Percentiles rank a stretch among this genome's conserved stretches.
Evolutionary conservation across 1,140 invertebrate genomes (phyloP).

Genomic region (Drosophila subobscura): DNA sequence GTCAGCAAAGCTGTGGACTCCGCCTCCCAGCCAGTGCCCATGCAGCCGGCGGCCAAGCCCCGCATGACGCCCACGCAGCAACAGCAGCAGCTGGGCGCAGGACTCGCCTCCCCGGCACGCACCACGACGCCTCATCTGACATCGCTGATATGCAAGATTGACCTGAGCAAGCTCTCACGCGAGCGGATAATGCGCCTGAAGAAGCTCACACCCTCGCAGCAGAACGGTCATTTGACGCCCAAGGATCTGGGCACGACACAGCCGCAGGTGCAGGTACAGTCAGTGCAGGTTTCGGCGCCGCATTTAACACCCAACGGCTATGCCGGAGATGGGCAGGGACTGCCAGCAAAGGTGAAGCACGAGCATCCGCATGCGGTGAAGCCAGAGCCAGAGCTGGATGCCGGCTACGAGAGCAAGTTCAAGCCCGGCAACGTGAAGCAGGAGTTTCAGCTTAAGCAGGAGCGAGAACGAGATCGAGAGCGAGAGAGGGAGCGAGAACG

Average conservation of each 20-base stretch:
- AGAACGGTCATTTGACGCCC: constrained; percentile 72
- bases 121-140: constrained; percentile 63
- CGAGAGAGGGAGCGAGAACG: constrained; percentile 31
- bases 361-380: constrained; percentile 72
- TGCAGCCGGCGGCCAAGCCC: constrained; percentile 31
- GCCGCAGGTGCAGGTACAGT: background rate
- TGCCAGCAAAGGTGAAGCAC: constrained; percentile 54
- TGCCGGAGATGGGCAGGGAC: constrained; percentile 10
- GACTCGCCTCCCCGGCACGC: constrained; percentile 59
- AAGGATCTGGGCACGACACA: constrained; percentile 56
- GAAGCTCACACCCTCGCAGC: constrained; percentile 48
- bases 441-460: constrained; percentile 65
- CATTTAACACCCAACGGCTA: constrained; percentile 28
- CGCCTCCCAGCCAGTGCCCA: constrained; percentile 8
- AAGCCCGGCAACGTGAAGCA: constrained; percentile 60
- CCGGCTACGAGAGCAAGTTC: constrained; percentile 62
- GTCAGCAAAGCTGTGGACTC: constrained; percentile 40
- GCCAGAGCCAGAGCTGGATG: constrained; percentile 71
- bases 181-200: constrained; percentile 50
- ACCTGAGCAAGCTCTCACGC: constrained; percentile 67
- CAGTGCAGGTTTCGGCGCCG: too few relatives aligned
- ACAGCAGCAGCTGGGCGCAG: constrained; percentile 52
- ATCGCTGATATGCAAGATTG: constrained; percentile 79
- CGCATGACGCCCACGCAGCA: constrained; percentile 63
- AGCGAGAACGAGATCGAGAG: constrained; percentile 37